Conservation (phyloP, 2,113 vertebrate genomes). For the Albula glossodonta region DNA sequence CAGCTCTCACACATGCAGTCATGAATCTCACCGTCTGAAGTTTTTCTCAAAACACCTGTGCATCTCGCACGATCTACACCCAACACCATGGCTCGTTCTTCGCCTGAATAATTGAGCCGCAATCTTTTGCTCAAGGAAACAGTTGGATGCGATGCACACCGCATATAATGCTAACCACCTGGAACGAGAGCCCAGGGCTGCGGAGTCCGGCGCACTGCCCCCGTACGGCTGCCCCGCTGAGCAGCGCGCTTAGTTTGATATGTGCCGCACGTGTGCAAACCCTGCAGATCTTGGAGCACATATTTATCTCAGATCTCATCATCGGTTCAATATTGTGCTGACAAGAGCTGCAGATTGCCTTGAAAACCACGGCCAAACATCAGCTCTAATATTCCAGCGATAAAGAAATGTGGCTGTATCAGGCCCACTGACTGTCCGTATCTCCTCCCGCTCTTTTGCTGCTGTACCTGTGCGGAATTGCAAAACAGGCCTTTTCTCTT, state of each 20-base stretch:
- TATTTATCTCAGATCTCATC: conserved; percentile 5
- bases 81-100: not conserved
- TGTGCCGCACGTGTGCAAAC: not conserved
- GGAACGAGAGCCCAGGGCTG: not conserved
- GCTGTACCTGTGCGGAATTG: not conserved
- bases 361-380: conserved; percentile 12
- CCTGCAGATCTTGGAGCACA: not conserved
- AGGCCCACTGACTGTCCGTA: conserved; percentile 37
- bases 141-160: not conserved
- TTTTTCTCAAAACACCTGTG: too few species aligned
- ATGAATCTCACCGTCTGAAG: too few species aligned
- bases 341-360: conserved; percentile 3
- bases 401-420: conserved; percentile 32
- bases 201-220: not conserved
- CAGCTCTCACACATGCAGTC: not conserved
- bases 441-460: not conserved
- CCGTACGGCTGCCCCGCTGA: too few species aligned
- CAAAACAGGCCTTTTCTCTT: not conserved
- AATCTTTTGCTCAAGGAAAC: not conserved
- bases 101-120: not conserved
- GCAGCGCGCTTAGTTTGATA: not conserved
- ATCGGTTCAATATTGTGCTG: conserved; percentile 16
- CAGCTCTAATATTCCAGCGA: conserved; percentile 13
- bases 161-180: not conserved
- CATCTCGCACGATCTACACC: too few species aligned